phyloP scores from a whole-genome alignment of 2,113 vertebrate genomes.

The Notiomystis cincta region DNA sequence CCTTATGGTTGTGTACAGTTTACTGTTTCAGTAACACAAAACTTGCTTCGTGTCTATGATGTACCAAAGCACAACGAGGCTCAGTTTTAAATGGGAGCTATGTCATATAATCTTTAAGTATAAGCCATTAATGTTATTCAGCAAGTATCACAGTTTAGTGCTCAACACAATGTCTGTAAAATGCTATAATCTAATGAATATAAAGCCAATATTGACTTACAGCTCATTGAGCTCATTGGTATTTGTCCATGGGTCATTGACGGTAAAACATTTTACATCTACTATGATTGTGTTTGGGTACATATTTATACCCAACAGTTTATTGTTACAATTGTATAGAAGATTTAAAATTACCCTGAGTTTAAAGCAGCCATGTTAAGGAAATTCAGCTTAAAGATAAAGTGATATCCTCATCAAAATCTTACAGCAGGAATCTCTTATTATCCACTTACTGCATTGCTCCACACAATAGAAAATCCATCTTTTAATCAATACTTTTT shows the following conservation, averaged over 20 bases:
- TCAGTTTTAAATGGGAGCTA: neutral
- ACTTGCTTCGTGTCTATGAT: neutral
- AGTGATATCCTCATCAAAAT: neutral
- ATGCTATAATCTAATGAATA: neutral
- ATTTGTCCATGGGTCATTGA: neutral
- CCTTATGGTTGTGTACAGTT: neutral
- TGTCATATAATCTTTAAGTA: neutral
- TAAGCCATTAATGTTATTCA: neutral
- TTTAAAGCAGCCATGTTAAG: neutral
- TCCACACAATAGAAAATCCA: neutral
- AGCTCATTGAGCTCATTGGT: neutral
- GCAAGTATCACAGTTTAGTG: neutral
- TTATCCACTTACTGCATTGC: neutral
- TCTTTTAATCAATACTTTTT: neutral
- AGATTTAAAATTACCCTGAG: neutral
- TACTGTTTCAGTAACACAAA: neutral
- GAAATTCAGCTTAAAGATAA: neutral
- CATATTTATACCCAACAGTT: neutral
- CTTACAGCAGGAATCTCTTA: neutral
- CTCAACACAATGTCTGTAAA: neutral
- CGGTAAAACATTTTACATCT: neutral
- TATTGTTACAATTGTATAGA: neutral
- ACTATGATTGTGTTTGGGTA: neutral
- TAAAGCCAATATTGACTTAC: slow-evolving; percentile 25
- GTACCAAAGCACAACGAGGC: neutral